These are phyloP conservation scores for Eristalis tenax DNA, from an alignment of 2,888 invertebrate genomes.

Conservation along the genomic window DNA sequence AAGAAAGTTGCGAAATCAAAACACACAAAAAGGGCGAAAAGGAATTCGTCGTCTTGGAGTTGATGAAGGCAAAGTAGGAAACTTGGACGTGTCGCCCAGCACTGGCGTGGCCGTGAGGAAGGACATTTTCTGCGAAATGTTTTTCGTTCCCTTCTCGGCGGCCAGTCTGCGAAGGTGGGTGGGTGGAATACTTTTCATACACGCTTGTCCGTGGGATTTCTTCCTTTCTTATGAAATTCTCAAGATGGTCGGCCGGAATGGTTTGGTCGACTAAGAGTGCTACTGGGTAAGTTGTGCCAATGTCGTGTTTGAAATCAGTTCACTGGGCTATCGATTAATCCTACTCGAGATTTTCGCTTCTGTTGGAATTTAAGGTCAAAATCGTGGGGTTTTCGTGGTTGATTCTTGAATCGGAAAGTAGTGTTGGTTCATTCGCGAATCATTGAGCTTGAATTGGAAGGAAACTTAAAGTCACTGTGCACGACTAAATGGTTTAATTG, in stretches of 20 bases:
- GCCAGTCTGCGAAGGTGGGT: not conserved
- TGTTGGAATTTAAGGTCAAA: conserved; percentile 43
- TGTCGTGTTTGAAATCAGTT: conserved; percentile 56
- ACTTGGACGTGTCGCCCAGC: not conserved
- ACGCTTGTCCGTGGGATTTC: not conserved
- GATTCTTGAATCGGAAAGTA: not conserved
- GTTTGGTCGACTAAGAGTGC: not conserved
- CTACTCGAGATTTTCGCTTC: not conserved
- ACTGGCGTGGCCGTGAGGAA: conserved; percentile 26
- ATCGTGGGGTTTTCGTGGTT: conserved; percentile 8
- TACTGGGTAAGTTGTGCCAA: conserved; percentile 35
- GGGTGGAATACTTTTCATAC: not conserved
- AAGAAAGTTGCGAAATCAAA: conserved; percentile 63
- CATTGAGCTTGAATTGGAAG: no score
- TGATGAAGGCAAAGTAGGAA: conserved; percentile 38
- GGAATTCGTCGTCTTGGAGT: conserved; percentile 43
- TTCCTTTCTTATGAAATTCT: conserved; percentile 8
- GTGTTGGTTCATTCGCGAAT: not conserved
- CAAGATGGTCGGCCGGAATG: conserved; percentile 5
- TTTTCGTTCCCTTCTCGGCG: conserved; percentile 28
- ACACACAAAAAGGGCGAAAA: conserved; percentile 40
- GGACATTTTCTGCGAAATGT: conserved; percentile 57
- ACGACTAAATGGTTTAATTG: no score
- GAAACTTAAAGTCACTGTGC: no score
- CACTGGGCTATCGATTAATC: conserved; percentile 68